A percentile compares a stretch with the other conserved stretches of the same genome.
Evolutionary conservation across 2,113 vertebrate species (phyloP).

Genomic region (Illadopsis cleaveri): DNA sequence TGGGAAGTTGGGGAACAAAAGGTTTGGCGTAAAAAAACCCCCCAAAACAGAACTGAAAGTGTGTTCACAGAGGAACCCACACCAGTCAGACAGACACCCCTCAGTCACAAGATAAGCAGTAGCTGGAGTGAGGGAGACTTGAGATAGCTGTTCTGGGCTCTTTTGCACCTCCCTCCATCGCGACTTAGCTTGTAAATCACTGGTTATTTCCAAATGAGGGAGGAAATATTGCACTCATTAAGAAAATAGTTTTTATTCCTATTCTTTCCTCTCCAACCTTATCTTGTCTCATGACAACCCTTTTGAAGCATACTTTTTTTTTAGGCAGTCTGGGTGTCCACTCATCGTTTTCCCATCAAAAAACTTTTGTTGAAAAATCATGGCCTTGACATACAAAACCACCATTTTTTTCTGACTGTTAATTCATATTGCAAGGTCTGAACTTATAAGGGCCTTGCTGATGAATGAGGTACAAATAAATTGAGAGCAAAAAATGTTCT

Average conservation of each 20-base stretch:
- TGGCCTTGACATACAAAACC: neutral
- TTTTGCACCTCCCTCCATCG: fast-evolving
- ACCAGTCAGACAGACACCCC: neutral
- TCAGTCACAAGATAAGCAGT: neutral
- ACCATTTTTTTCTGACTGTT: neutral
- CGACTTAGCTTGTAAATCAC: neutral
- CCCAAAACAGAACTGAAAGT: neutral
- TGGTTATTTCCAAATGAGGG: neutral
- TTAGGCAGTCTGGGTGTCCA: neutral
- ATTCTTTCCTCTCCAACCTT: neutral
- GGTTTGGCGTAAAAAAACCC: neutral
- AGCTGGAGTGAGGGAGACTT: neutral
- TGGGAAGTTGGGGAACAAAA: neutral
- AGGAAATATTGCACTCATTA: neutral
- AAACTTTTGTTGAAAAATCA: neutral
- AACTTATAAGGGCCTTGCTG: neutral
- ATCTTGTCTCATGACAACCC: neutral
- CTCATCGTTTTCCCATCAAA: neutral
- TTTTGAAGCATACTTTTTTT: neutral
- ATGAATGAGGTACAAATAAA: neutral
- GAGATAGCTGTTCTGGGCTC: neutral
- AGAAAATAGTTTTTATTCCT: neutral
- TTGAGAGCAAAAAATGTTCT: neutral
- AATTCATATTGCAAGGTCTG: neutral
- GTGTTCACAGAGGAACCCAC: neutral